Percentiles rank a stretch among this genome's conserved stretches.
Conservation (phyloP, 1,140 invertebrate genomes). For the Nylanderia fulva region DNA sequence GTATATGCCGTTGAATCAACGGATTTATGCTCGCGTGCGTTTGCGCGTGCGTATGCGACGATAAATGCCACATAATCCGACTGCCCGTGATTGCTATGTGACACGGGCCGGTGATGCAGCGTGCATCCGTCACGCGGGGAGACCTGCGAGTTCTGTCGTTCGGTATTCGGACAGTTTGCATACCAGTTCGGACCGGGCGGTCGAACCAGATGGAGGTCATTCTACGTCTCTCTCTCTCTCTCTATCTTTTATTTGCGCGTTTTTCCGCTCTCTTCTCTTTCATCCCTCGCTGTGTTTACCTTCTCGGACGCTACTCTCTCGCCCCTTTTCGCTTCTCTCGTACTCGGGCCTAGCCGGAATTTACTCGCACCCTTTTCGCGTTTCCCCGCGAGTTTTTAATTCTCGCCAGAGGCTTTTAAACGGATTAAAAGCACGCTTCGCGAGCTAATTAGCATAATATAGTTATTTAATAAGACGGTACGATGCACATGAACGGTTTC, state of each 20-base stretch:
- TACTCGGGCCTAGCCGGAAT: neutral
- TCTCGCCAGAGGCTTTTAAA: constrained; percentile 51
- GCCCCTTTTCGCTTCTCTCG: too few species aligned
- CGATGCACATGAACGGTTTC: constrained; percentile 7
- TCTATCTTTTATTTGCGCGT: neutral
- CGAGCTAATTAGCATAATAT: constrained; percentile 48
- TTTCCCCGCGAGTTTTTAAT: constrained; percentile 49
- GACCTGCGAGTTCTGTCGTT: constrained; percentile 41
- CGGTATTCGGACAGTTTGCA: constrained; percentile 41
- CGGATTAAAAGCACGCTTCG: constrained; percentile 43
- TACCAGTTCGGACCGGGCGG: neutral
- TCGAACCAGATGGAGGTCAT: constrained; percentile 39
- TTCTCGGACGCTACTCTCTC: neutral
- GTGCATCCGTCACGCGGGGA: constrained; percentile 22
- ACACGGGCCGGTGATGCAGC: constrained; percentile 18
- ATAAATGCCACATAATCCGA: constrained; percentile 82
- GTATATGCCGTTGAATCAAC: constrained; percentile 75
- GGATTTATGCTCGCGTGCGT: constrained; percentile 23
- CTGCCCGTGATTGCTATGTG: constrained; percentile 77
- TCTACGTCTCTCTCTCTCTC: constrained; percentile 11
- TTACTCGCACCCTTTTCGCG: constrained; percentile 15
- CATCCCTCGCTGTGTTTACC: neutral
- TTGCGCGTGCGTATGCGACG: constrained; percentile 39
- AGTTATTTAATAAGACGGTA: constrained; percentile 41
- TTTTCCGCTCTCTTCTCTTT: constrained; percentile 56